Evolutionary conservation across 2,797 vertebrate species (phyloP).

Genomic region (Carduelis carduelis): DNA sequence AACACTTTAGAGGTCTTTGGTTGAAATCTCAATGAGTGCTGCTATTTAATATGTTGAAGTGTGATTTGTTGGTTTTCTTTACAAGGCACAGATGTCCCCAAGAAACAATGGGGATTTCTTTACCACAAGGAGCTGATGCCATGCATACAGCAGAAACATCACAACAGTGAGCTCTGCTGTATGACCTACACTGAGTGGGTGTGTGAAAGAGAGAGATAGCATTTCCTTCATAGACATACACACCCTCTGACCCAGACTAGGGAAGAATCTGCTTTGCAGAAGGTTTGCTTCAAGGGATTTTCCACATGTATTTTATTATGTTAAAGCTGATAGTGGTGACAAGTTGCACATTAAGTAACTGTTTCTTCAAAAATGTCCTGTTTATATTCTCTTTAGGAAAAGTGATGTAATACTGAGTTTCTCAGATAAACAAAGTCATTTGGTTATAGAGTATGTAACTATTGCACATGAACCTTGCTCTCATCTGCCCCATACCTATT

Average conservation of each 20-base stretch:
- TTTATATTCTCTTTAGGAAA: conserved; percentile 66
- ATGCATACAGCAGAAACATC: not conserved
- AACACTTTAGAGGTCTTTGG: not conserved
- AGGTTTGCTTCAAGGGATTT: conserved; percentile 64
- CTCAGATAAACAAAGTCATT: conserved; percentile 67
- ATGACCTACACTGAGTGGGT: conserved; percentile 18
- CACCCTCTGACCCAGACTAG: conserved; percentile 62
- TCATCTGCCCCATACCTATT: conserved; percentile 13
- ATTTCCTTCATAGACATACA: conserved; percentile 65
- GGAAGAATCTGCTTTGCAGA: conserved; percentile 57
- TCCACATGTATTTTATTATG: conserved; percentile 75
- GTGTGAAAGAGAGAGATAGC: conserved; percentile 45
- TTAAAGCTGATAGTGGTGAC: conserved; percentile 69
- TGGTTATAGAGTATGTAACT: conserved; percentile 39
- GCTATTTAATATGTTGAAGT: not conserved
- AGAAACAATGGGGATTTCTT: not conserved
- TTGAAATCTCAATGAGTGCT: not conserved
- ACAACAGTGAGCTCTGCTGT: not conserved
- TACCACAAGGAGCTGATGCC: not conserved
- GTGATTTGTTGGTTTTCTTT: not conserved
- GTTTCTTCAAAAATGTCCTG: conserved; percentile 68
- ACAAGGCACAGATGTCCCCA: not conserved
- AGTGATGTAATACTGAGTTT: conserved; percentile 67
- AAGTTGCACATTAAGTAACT: conserved; percentile 73
- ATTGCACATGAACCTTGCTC: conserved; percentile 1